Conservation (phyloP, 2,113 vertebrate genomes). For the Tragelaphus strepsiceros region DNA sequence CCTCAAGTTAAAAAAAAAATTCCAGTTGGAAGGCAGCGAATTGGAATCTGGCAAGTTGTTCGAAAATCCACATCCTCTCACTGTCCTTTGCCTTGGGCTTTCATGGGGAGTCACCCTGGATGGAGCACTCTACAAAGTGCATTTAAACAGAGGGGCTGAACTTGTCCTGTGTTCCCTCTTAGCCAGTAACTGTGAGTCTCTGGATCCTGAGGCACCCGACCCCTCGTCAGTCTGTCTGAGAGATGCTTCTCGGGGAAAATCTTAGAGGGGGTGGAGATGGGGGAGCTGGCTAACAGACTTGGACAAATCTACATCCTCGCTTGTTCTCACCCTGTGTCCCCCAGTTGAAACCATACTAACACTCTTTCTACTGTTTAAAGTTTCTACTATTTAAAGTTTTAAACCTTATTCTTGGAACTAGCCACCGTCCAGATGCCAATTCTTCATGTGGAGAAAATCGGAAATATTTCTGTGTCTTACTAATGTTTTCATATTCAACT, state of each 20-base stretch:
- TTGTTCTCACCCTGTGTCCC: background rate
- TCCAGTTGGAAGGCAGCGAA: rapidly evolving
- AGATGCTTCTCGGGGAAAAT: rapidly evolving
- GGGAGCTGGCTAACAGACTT: background rate
- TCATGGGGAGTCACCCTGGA: rapidly evolving
- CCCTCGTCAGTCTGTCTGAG: rapidly evolving
- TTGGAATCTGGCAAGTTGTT: too few relatives aligned
- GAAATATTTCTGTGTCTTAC: background rate
- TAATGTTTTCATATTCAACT: constrained; percentile 46
- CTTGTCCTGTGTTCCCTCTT: background rate
- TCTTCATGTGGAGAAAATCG: constrained; percentile 18
- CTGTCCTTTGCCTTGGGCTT: background rate
- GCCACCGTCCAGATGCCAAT: background rate
- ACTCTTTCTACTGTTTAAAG: constrained; percentile 52
- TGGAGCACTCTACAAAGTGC: background rate
- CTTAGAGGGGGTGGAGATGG: too few relatives aligned
- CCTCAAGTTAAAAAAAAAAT: background rate
- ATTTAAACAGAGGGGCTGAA: rapidly evolving
- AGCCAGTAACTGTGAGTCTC: background rate
- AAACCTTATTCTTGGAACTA: constrained; percentile 59
- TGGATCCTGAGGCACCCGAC: background rate
- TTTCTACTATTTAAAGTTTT: constrained; percentile 59
- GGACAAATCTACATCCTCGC: background rate
- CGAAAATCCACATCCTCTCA: rapidly evolving
- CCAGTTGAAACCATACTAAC: background rate